Evolutionary conservation across 2,888 invertebrate genomes (phyloP).

Genomic region (Cheilosia impressa): DNA sequence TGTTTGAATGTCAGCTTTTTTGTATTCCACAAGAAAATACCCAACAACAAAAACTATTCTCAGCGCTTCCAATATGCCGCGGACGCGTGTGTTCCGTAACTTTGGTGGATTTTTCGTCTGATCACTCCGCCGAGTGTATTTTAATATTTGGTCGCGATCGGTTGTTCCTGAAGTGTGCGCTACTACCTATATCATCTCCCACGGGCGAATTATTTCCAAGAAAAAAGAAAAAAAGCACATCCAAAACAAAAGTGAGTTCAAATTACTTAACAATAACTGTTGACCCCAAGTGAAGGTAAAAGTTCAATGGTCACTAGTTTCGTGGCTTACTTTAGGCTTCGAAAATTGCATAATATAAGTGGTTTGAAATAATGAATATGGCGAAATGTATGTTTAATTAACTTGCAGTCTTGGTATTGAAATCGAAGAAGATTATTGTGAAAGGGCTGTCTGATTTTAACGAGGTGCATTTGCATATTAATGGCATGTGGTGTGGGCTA

Average conservation of each 20-base stretch:
- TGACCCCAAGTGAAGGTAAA: conserved; percentile 34
- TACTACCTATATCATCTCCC: background rate
- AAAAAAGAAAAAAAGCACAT: background rate
- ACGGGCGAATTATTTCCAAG: background rate
- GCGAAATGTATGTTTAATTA: conserved; percentile 22
- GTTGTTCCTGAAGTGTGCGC: conserved; percentile 23
- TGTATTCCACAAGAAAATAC: conserved; percentile 5
- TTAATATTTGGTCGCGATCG: conserved; percentile 30
- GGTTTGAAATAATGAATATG: background rate
- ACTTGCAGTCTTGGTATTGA: background rate
- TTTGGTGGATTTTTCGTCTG: conserved; percentile 15
- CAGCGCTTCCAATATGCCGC: conserved; percentile 29
- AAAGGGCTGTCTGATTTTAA: background rate
- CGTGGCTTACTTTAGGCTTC: background rate
- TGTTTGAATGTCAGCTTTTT: too few relatives aligned
- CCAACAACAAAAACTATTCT: background rate
- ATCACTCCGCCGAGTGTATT: conserved; percentile 40
- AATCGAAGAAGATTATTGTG: conserved; percentile 12
- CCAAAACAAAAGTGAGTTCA: conserved; percentile 4
- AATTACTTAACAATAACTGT: background rate
- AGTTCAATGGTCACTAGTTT: conserved; percentile 12
- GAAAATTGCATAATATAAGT: conserved; percentile 15
- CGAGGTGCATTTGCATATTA: background rate
- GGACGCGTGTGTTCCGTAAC: conserved; percentile 23
- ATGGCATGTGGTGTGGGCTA: background rate